phyloP scores from a whole-genome alignment of 2,888 invertebrate genomes.

The Anagyrus pseudococci region DNA sequence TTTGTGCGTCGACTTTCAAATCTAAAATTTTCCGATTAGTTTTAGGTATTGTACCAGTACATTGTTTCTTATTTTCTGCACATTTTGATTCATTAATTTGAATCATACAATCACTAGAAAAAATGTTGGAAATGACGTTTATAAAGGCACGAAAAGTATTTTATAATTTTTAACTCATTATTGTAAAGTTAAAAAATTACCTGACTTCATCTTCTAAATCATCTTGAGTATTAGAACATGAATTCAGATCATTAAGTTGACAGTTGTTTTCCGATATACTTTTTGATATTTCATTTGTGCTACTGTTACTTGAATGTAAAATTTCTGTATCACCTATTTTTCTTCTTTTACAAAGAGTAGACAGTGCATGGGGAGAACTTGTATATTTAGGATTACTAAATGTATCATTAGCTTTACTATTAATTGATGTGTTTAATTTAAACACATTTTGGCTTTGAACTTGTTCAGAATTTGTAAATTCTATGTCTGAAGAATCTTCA shows the following conservation, averaged over 20 bases:
- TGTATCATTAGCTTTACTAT: too few relatives aligned
- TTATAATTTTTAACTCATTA: conserved; percentile 5
- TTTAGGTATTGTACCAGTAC: conserved; percentile 23
- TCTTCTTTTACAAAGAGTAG: conserved; percentile 9
- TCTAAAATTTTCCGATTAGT: conserved; percentile 6
- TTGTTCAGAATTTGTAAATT: too few relatives aligned
- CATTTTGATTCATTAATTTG: conserved; percentile 13
- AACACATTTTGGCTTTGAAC: too few relatives aligned
- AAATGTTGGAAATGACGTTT: conserved; percentile 6
- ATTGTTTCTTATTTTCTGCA: conserved; percentile 15
- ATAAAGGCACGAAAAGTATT: conserved; percentile 4
- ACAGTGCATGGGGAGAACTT: conserved; percentile 45
- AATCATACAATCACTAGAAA: conserved; percentile 11
- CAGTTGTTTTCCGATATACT: not conserved
- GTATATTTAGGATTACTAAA: conserved; percentile 46
- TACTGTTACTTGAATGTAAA: not conserved
- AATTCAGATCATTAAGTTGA: not conserved
- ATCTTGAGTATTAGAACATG: conserved; percentile 13
- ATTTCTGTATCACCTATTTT: conserved; percentile 8
- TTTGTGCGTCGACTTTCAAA: not conserved
- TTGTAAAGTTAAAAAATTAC: conserved; percentile 20
- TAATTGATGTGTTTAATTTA: too few relatives aligned
- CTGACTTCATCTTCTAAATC: conserved; percentile 27
- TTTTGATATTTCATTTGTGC: not conserved
- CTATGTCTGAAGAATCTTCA: conserved; percentile 38